These are phyloP conservation scores for Bryconaethiops microstoma DNA, from an alignment of 2,797 vertebrate genomes.

Conservation along the genomic window DNA sequence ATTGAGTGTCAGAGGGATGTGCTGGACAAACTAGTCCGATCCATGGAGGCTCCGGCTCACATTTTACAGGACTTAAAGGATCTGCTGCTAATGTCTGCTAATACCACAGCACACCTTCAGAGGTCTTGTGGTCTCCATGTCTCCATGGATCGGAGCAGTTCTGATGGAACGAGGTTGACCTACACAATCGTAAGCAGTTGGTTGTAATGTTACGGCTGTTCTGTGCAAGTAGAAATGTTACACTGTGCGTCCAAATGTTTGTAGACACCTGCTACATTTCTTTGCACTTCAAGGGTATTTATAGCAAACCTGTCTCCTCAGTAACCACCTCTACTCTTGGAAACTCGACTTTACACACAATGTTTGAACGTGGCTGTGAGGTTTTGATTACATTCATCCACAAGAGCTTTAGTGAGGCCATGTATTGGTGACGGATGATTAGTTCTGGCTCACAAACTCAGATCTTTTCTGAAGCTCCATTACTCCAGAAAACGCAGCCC, in stretches of 20 bases:
- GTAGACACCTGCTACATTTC: not conserved
- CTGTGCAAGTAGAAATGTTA: too few species aligned
- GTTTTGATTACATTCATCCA: not conserved
- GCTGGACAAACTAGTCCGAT: too few species aligned
- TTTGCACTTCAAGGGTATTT: not conserved
- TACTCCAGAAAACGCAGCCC: not conserved
- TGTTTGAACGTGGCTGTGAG: not conserved
- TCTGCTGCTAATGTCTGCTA: too few species aligned
- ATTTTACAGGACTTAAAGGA: too few species aligned
- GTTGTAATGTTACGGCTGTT: too few species aligned
- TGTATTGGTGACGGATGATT: not conserved
- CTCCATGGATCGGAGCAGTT: too few species aligned
- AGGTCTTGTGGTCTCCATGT: too few species aligned
- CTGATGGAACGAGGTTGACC: too few species aligned
- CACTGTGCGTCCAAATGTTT: not conserved
- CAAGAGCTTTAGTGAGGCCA: not conserved
- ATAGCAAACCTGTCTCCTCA: not conserved
- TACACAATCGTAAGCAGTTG: too few species aligned
- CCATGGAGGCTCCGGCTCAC: too few species aligned
- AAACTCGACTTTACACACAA: not conserved
- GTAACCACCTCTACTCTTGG: not conserved
- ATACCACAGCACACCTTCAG: too few species aligned
- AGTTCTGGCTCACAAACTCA: not conserved
- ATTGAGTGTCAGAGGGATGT: too few species aligned
- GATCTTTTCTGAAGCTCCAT: not conserved